A percentile compares a stretch with the other conserved stretches of the same genome.
These are phyloP conservation scores for Drosophila siamana DNA, from an alignment of 2,888 invertebrate species.

Conservation along the genomic window DNA sequence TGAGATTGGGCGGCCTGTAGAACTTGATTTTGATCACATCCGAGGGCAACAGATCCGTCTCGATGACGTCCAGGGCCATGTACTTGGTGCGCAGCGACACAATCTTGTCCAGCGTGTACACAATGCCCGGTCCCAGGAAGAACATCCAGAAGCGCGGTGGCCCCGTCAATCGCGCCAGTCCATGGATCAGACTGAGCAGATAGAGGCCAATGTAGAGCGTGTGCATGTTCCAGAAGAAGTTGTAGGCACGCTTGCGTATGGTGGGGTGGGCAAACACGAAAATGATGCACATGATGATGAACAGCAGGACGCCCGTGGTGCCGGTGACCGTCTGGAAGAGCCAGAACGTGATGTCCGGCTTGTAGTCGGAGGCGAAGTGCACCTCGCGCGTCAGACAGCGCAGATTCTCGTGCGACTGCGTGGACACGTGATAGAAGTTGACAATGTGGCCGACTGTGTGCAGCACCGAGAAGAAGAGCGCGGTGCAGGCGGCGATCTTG, in stretches of 20 bases:
- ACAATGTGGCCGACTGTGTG: slow-evolving; percentile 98
- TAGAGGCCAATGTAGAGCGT: slow-evolving; percentile 95
- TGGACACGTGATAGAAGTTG: slow-evolving; percentile 98
- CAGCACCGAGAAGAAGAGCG: slow-evolving; percentile 95
- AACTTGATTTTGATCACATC: slow-evolving; percentile 98
- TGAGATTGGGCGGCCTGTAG: slow-evolving; percentile 97
- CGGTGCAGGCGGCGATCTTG: slow-evolving; percentile 98
- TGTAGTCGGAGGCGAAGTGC: slow-evolving; percentile 96
- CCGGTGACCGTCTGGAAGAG: slow-evolving; percentile 97
- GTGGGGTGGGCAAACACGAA: slow-evolving; percentile 98
- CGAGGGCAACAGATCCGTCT: slow-evolving; percentile 96
- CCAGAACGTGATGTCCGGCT: slow-evolving; percentile 98
- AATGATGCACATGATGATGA: slow-evolving; percentile 96
- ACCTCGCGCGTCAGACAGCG: slow-evolving; percentile 97
- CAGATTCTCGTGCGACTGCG: slow-evolving; percentile 96
- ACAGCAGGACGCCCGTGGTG: slow-evolving; percentile 93
- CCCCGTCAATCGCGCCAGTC: slow-evolving; percentile 95
- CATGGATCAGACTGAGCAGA: slow-evolving; percentile 94
- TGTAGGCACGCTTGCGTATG: slow-evolving; percentile 96
- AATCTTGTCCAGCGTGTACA: slow-evolving; percentile 96
- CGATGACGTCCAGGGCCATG: slow-evolving; percentile 95
- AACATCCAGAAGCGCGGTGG: slow-evolving; percentile 97
- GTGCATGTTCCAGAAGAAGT: slow-evolving; percentile 98
- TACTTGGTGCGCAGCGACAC: slow-evolving; percentile 96
- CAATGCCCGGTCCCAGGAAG: slow-evolving; percentile 95